Evolutionary conservation across 2,888 invertebrate genomes (phyloP).

Genomic region (Steromphala cineraria): DNA sequence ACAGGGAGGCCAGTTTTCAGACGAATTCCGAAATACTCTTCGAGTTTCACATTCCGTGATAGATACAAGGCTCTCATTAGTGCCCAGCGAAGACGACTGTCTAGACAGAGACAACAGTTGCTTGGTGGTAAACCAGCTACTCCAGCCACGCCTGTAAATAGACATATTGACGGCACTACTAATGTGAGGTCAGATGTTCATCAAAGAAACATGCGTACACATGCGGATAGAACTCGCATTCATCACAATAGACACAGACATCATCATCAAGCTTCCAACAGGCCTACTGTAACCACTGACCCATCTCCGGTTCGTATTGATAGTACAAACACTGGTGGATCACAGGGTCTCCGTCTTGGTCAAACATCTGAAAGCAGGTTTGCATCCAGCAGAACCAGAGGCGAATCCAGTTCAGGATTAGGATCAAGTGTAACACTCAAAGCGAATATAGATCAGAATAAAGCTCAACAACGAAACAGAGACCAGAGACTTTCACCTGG

Average conservation of each 20-base stretch:
- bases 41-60: slow-evolving; percentile 33
- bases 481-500: not conserved
- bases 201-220: not conserved
- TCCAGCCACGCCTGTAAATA: not conserved
- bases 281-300: not conserved
- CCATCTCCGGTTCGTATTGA: not conserved
- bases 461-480: not conserved
- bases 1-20: not conserved
- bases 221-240: not conserved
- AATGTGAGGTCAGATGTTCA: not conserved
- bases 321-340: not conserved
- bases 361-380: not conserved
- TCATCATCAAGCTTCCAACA: not conserved
- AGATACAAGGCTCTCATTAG: slow-evolving; percentile 21
- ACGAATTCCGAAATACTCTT: slow-evolving; percentile 30
- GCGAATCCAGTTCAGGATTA: not conserved
- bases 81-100: not conserved
- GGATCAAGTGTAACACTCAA: not conserved
- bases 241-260: not conserved
- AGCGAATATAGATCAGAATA: not conserved
- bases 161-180: not conserved
- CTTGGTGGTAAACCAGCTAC: not conserved
- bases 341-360: not conserved
- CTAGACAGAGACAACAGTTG: not conserved
- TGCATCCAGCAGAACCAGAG: not conserved